Base-by-base conservation (phyloP, 1,140 invertebrate species). In the Ctenoplectra terminalis region DNA sequence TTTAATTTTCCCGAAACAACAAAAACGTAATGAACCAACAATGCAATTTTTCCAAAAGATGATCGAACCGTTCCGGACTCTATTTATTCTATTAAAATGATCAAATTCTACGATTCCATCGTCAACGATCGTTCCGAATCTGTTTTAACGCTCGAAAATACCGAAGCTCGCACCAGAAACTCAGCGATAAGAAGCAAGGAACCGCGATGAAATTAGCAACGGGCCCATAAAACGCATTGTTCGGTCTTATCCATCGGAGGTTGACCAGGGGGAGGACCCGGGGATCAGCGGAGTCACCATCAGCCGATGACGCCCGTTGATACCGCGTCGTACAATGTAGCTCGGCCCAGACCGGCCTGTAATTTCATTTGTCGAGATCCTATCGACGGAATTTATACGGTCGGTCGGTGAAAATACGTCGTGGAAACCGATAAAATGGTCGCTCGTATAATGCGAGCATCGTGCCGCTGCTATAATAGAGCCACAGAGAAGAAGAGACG, bases 341-440 rank as follows among this genome's bases (percentile, higher is more conserved):
- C 70, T 80, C 67, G 63, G 20, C 52, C 81, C 69, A 84, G 69
- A 56, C 72, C 85, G 78, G 82, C 85, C 82, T 87, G 85, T 88
- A 88, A 88, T 88, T 88, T 88, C 85, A 87, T 88, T 88, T 85
- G 86, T 86, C 84, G 76, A 86, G 86, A 88, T 88, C 64, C 73
- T 88, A 88, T 88, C 86, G 56, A 15, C n/a, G 54, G 71, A 84
- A 88, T 88, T 88, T 88, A 88, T 87, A 82, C 67, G 78, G 73
- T 75, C 77, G 73, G 15, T 26, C 60, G 75, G n/a, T 82, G 79
- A 81, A 88, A 87, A 85, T 82, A 87, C 66, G 64, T 84, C 75
- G 82, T 76, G 79, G 72, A 88, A 87, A 84, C 50, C 85, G 85
- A 88, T 88, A 84, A 82, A 87, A 78, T 26, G 66, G 60, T 56